Base-by-base conservation (phyloP, 2,113 vertebrate genomes). In the Nanorana parkeri region DNA sequence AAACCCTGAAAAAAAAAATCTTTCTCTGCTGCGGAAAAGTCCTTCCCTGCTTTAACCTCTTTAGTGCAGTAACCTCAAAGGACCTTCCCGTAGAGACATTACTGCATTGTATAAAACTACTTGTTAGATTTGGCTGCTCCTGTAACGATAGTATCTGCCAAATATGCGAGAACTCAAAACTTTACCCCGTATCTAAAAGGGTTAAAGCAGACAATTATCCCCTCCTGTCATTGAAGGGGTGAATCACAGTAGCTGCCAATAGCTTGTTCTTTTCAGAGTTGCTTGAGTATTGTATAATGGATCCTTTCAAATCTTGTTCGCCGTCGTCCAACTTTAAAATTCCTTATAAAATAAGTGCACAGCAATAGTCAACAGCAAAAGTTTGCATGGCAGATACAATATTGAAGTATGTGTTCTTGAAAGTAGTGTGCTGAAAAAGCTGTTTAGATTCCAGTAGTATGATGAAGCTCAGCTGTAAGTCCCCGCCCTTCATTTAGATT, bases 401-500 rank as follows among this genome's bases (percentile, higher is more conserved):
- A 85, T 29, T 86, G 77, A 84, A 77, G 65, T 71, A 58, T 23
- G 85, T 84, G n/a, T 84, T 84, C 74, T 78, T 72, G 63, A 86
- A 47, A 90, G 86, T 87, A 84, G 78, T 72, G 85, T 85, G 85
- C 71, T 5, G 83, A 88, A 84, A 86, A 84, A 86, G 41, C 55
- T 67, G 56, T 69, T 83, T 82, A 84, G 60, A 80, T 87, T 85
- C 81, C 73, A 69, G 82, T 80, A 84, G 83, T 76, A 87, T 63
- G 83, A 56, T 87, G 87, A 80, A 73, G 83, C 58, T 82, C 84
- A 88, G 66, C 88, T 21, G 32, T 21, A 26, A 67, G 28, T 29
- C 72, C 63, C 80, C 80, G 75, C 80, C 71, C 65, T 23, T 16
- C 63, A 60, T 23, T 32, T 56, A 76, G 17, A 17, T 83, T 83